Evolutionary conservation across 2,797 vertebrate genomes (phyloP), one percentile per base, ranked within the genome.

Genomic region (Cetoscarus ocellatus): DNA sequence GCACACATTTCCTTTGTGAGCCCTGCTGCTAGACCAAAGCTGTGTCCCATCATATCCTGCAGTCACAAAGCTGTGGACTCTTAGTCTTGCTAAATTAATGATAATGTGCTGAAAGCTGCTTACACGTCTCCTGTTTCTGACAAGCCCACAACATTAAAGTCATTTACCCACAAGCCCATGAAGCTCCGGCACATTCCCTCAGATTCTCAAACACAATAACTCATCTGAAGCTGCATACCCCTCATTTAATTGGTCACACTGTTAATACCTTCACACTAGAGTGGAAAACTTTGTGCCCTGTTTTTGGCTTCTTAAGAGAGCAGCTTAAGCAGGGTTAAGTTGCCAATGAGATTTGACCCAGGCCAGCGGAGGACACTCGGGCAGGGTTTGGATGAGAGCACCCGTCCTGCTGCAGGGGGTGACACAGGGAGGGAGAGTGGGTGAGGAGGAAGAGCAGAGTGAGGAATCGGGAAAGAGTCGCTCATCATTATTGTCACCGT

Each of bases 401-500:
- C 19, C 27, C 44, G 56, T 17, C 27, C 15, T 1, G 14, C 83
- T 79, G 63, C 67, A 66, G 64, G 61, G 76, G 42, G 69, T 58
- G 66, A 67, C 60, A 67, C 69, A 67, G 47, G 65, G 62, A 79
- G 70, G 18, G 50, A 27, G 27, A 62, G 44, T 58, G 11, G 60
- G 43, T 61, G 72, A 79, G 51, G 51, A 75, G 70, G 63, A 64
- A 75, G 69, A 70, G 70, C 68, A 80, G 50, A 14, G 50, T 12
- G 48, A 48, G 73, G 70, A 77, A 84, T 80, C 49, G 45, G 73
- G 83, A 83, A 67, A 68, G 57, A 85, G 90, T 90, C 91, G 78
- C 74, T 83, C 82, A 70, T 88, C 77, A 80, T 91, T 86, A 89
- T 75, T 84, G 88, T 91, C 86, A 87, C 67, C 13, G 73, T 85